phyloP scores from a whole-genome alignment of 2,113 vertebrate species.

The Apodemus sylvaticus region DNA sequence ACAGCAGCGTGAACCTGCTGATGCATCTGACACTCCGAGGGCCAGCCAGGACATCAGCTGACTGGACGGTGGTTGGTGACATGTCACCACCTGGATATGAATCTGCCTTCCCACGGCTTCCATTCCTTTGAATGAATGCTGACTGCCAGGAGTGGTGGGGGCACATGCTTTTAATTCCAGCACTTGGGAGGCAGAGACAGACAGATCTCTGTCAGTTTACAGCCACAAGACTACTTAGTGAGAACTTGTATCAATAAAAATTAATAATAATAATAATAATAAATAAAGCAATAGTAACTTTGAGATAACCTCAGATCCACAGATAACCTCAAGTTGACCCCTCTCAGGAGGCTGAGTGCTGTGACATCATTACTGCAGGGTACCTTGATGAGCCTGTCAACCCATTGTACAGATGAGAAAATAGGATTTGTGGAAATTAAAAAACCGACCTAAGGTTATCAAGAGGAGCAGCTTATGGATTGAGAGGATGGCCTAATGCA shows the following conservation, averaged over 20 bases:
- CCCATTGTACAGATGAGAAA: constrained; percentile 8
- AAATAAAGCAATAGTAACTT: background rate
- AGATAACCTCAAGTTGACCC: accelerated
- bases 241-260: background rate
- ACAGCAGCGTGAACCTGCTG: background rate
- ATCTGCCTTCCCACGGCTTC: background rate
- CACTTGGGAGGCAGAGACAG: background rate
- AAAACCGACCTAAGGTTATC: background rate
- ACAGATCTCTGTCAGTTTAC: background rate
- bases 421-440: background rate
- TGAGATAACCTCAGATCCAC: background rate
- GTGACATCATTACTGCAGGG: background rate
- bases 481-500: background rate
- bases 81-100: background rate
- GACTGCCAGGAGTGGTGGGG: no score
- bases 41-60: background rate
- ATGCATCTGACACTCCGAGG: background rate
- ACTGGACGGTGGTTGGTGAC: background rate
- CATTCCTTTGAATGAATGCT: constrained; percentile 3
- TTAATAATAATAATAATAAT: background rate
- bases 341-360: background rate
- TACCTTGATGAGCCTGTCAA: background rate
- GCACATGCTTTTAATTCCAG: background rate
- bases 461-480: background rate
- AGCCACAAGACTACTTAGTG: background rate